Evolutionary conservation across 2,888 invertebrate genomes (phyloP).

Genomic region (Willowsia nigromaculata): DNA sequence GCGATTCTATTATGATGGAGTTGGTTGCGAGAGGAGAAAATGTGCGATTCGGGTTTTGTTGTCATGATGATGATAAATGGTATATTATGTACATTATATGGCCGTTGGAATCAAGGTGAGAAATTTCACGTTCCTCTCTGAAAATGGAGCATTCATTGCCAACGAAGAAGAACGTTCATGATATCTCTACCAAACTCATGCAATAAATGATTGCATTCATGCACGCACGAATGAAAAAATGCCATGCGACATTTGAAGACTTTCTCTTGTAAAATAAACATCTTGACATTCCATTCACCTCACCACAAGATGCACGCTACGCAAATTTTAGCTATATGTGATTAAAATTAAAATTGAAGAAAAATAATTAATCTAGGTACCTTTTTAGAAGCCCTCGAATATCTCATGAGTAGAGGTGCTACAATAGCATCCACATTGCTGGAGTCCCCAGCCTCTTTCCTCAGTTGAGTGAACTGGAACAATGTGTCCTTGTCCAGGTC

Average conservation of each 20-base stretch:
- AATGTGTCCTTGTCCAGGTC: slow-evolving; percentile 95
- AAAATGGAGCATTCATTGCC: slow-evolving; percentile 30
- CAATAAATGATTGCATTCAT: not conserved
- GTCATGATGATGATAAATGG: slow-evolving; percentile 33
- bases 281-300: too few species aligned
- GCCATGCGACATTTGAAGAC: not conserved
- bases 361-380: slow-evolving; percentile 79
- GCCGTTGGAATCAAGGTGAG: slow-evolving; percentile 47
- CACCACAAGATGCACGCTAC: too few species aligned
- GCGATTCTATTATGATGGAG: not conserved
- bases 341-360: not conserved
- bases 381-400: slow-evolving; percentile 82
- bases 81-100: not conserved
- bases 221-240: slow-evolving; percentile 6
- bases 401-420: slow-evolving; percentile 82
- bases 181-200: too few species aligned
- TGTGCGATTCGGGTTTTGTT: slow-evolving; percentile 42
- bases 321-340: not conserved
- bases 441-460: slow-evolving; percentile 77
- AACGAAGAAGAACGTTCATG: not conserved
- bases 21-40: slow-evolving; percentile 26
- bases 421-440: slow-evolving; percentile 84
- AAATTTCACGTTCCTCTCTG: slow-evolving; percentile 62
- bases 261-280: too few species aligned
- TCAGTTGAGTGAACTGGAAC: slow-evolving; percentile 83